Base-by-base conservation (phyloP, 64 coral and sea anemone species). In the Astreopora myriophthalma region DNA sequence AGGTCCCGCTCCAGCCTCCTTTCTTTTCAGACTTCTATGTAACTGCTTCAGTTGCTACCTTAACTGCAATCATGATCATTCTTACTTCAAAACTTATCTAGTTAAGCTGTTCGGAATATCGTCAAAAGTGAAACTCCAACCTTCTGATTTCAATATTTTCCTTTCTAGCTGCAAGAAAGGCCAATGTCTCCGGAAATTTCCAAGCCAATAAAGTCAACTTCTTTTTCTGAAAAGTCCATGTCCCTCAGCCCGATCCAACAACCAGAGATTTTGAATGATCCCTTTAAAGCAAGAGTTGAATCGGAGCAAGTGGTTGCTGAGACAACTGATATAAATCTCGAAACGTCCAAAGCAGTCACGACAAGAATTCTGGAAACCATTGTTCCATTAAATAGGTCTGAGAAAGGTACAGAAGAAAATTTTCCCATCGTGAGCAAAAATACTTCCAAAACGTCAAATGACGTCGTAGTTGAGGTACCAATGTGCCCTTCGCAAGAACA, bases 91-190 rank as follows among this genome's bases (percentile, higher is more conserved):
- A 55, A 55, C 12, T 55, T 3, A 8, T 19, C 16, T 10, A 44
- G 6, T 44, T 44, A 5, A 44, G 40, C 6, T 55, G 51, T 3
- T 16, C 16, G 51, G 17, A 55, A 19, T 3, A 10, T 55, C 51
- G 17, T 55, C 51, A 55, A 55, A 0, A 3, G 3, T 38, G 14
- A 73, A 1, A 33, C 14, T 16, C 3, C 14, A 20, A 13, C 37
- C 19, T 30, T 34, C 17, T 34, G 7, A 6, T 8, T 34, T 73
- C 51, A 34, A 34, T 29, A 7, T 17, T 30, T 32, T 19, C 6
- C 8, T 19, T 57, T 79, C 55, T 55, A 79, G 75, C 25, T 79
- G 48, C 44, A 51, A 20, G 44, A 79, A 79, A 51, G 75, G 75
- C 14, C 75, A 55, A 13, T 32, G 12, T 55, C 75, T 30, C 44